Base-by-base conservation (phyloP, 2,888 invertebrate species). In the Drosophila neutralis region DNA sequence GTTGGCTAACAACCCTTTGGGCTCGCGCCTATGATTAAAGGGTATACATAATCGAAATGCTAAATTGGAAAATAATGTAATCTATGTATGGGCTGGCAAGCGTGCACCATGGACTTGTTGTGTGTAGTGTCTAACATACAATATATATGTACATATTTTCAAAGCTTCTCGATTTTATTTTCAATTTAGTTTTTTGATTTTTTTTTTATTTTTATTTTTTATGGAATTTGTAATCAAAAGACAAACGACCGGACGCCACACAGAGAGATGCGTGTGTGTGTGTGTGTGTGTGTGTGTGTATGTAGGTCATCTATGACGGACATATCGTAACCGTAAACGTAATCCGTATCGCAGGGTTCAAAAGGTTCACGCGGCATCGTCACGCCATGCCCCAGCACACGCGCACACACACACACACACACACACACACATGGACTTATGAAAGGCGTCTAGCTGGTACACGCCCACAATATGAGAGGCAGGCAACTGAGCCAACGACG, bases 231-330 rank as follows among this genome's bases (percentile, higher is more conserved):
- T 79, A 79, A 83, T 87, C 77, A 77, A 87, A 81, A 79, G 78
- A 83, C 81, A 71, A 70, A 64, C 66, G 58, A 40, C 24, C 48
- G 65, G 63, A 69, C 66, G 67, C 33, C 57, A 42, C 40, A 49
- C 29, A 57, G 49, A 31, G 10, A 31, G 31, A 31, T 58, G 35
- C n/a, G 36, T 29, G 35, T 33, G 21, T 35, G 11, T 59, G 33
- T 59, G 40, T 63, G 40, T 52, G 42, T 56, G 24, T 52, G 31
- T 62, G 5, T 70, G 54, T 51, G 27, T 66, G 51, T 61, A 76
- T 83, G 77, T 83, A 75, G 83, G 87, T 83, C 87, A 83, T 69
- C 72, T 82, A 84, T 84, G 83, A 87, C 70, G 87, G 75, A 80
- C 83, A 66, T 74, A 72, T 66, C 69, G 74, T 70, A 73, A 58